These are phyloP conservation scores for Esperia sulphurella DNA, from an alignment of 2,888 invertebrate genomes.

Conservation along the genomic window DNA sequence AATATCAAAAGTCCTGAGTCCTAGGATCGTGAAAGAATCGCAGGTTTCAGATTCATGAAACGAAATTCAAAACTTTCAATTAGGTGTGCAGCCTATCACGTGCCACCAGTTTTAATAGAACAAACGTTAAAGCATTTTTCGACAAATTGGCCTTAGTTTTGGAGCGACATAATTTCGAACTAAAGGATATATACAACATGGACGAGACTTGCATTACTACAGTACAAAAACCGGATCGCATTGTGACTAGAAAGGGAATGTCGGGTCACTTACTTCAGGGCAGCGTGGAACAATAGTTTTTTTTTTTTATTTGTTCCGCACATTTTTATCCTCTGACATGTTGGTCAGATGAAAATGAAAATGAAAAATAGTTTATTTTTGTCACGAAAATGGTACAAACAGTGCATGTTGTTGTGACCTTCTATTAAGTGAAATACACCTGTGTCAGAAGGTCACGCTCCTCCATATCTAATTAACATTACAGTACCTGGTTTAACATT, in stretches of 20 bases:
- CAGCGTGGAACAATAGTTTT: no score
- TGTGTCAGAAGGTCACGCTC: no score
- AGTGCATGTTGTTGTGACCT: no score
- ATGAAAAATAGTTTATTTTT: no score
- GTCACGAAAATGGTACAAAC: no score
- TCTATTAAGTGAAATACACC: no score
- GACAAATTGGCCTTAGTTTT: conserved; percentile 13
- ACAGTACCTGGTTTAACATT: no score
- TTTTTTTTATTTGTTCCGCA: no score
- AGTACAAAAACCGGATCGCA: conserved; percentile 13
- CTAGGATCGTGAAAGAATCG: conserved; percentile 9
- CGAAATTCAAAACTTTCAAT: conserved; percentile 16
- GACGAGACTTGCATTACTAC: conserved; percentile 18
- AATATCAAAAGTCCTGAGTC: conserved; percentile 6
- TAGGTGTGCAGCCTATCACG: conserved; percentile 10
- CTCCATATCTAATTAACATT: no score
- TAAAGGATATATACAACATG: conserved; percentile 14
- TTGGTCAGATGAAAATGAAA: no score
- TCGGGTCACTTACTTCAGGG: no score
- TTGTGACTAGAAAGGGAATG: conserved; percentile 8
- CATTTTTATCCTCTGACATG: no score
- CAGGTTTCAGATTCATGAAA: conserved; percentile 16
- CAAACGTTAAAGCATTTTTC: conserved; percentile 14
- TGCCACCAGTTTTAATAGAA: conserved; percentile 10
- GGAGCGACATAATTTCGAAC: conserved; percentile 12